Conservation (phyloP, 2,888 invertebrate genomes). For the Neoascia interrupta region DNA sequence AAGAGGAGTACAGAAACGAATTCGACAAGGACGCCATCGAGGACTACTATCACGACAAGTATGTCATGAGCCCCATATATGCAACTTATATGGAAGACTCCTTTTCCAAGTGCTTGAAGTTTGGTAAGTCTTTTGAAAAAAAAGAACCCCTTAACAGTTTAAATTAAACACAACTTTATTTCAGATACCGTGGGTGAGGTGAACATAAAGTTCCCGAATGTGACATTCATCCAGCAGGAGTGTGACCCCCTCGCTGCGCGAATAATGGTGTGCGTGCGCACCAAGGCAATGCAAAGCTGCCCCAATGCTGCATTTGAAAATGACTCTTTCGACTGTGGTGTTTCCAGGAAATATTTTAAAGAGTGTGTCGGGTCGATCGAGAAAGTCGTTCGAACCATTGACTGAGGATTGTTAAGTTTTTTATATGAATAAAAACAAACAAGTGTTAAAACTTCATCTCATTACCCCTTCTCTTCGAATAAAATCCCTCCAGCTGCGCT, state of each 20-base stretch:
- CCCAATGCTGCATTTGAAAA: background rate
- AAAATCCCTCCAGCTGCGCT: background rate
- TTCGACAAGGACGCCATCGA: conserved; percentile 18
- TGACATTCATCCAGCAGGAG: background rate
- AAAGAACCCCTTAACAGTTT: background rate
- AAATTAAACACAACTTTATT: background rate
- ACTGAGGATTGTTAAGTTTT: background rate
- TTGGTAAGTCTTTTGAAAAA: conserved; percentile 4
- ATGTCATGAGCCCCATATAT: background rate
- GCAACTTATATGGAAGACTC: background rate
- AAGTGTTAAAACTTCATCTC: too few species aligned
- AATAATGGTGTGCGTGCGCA: conserved; percentile 34
- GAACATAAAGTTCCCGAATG: conserved; percentile 18
- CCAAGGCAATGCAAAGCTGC: conserved; percentile 29
- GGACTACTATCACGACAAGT: background rate
- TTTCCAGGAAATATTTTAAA: conserved; percentile 6
- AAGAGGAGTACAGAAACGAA: background rate
- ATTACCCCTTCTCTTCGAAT: too few species aligned
- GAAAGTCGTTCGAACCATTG: conserved; percentile 3
- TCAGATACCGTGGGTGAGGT: conserved; percentile 25
- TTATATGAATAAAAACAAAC: too few species aligned
- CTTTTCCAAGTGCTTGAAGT: conserved; percentile 6
- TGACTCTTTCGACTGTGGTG: background rate
- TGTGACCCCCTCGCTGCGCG: conserved; percentile 19
- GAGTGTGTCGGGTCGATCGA: conserved; percentile 31